These are phyloP conservation scores for Neelides sp. DNA, from an alignment of 1,140 invertebrate genomes.

Conservation along the genomic window DNA sequence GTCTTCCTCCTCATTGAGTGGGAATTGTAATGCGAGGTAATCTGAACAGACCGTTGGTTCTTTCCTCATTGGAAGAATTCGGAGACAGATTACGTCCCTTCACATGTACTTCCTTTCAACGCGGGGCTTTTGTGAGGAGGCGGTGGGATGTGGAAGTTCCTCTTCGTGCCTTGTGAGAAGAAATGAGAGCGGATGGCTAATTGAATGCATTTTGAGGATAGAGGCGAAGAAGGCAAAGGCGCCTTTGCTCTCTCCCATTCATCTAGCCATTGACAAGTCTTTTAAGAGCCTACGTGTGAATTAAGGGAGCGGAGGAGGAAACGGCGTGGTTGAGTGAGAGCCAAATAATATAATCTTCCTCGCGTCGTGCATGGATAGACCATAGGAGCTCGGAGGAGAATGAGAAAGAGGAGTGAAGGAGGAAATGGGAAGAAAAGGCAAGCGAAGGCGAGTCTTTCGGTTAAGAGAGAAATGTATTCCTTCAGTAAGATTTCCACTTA, in stretches of 20 bases:
- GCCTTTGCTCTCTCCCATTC: conserved; percentile 21
- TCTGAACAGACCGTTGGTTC: too few species aligned
- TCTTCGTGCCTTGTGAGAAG: too few species aligned
- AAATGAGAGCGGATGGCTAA: conserved; percentile 17
- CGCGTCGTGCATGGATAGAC: too few species aligned
- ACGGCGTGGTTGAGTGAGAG: neutral
- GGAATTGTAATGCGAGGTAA: too few species aligned
- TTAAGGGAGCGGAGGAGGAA: conserved; percentile 8
- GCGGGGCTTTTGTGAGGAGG: too few species aligned
- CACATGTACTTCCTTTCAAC: too few species aligned
- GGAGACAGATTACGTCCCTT: too few species aligned
- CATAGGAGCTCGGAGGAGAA: neutral
- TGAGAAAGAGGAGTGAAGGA: conserved; percentile 1
- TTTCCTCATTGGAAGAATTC: too few species aligned
- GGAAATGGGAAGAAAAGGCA: conserved; percentile 14
- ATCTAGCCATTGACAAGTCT: conserved; percentile 24
- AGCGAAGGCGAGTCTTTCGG: conserved; percentile 18
- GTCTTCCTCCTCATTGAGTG: too few species aligned
- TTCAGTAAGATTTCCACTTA: conserved; percentile 30
- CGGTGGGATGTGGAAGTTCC: too few species aligned
- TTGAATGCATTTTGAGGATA: conserved; percentile 25
- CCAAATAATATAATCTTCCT: too few species aligned
- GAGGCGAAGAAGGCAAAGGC: conserved; percentile 12
- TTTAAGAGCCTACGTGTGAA: conserved; percentile 21
- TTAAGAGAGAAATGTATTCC: conserved; percentile 29